phyloP scores from a whole-genome alignment of 2,888 invertebrate species.

The Caenorhabditis wallacei region DNA sequence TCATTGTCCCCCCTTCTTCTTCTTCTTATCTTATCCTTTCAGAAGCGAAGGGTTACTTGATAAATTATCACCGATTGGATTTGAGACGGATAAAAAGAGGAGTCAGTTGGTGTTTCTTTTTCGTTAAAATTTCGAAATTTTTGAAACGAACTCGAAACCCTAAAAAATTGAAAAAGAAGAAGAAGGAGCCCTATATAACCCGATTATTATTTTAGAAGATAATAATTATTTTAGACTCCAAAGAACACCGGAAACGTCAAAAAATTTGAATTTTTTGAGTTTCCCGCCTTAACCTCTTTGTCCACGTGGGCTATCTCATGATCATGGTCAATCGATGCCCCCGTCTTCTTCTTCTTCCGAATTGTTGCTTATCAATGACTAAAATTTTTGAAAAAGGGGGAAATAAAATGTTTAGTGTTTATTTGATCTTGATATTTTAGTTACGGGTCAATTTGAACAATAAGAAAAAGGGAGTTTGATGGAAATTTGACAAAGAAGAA shows the following conservation, averaged over 20 bases:
- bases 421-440: too few species aligned
- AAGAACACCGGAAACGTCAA: background rate
- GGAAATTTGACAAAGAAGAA: too few species aligned
- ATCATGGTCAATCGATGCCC: conserved; percentile 32
- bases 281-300: too few species aligned
- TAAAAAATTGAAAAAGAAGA: background rate
- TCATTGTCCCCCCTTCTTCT: conserved; percentile 30
- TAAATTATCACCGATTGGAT: conserved; percentile 49
- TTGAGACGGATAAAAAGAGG: background rate
- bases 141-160: background rate
- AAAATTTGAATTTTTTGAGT: background rate
- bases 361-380: too few species aligned
- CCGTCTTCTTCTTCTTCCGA: background rate
- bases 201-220: background rate
- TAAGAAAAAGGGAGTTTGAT: too few species aligned
- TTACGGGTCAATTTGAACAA: too few species aligned
- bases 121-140: background rate
- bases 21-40: background rate
- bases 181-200: background rate
- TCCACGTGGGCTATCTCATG: too few species aligned
- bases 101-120: background rate
- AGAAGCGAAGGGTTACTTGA: conserved; percentile 44
- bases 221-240: background rate
- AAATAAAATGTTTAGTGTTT: too few species aligned
- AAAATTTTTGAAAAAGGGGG: too few species aligned